Evolutionary conservation across 1,140 invertebrate species (phyloP).

Genomic region (Lordiphosa stackelbergi): DNA sequence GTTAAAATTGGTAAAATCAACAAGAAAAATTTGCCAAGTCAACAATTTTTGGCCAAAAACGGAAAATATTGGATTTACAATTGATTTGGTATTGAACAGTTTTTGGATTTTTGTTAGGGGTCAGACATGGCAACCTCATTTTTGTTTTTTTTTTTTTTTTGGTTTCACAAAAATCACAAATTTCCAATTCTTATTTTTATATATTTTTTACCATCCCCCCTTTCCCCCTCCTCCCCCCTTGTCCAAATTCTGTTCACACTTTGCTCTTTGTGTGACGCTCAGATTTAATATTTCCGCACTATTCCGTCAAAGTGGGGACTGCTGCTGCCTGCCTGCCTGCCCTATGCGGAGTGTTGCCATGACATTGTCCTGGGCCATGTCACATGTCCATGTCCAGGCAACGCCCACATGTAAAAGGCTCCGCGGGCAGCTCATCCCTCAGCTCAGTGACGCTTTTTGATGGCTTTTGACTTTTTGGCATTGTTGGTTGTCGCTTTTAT

Average conservation of each 20-base stretch:
- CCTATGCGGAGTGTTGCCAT: constrained; percentile 24
- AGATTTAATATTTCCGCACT: constrained; percentile 56
- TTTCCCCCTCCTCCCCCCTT: too few species aligned
- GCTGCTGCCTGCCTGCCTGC: not conserved
- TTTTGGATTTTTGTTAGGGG: too few species aligned
- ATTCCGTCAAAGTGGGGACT: constrained; percentile 23
- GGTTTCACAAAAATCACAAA: not conserved
- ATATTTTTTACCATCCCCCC: too few species aligned
- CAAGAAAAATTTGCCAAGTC: too few species aligned
- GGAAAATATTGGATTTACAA: too few species aligned
- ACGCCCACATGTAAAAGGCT: constrained; percentile 10
- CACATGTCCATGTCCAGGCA: constrained; percentile 31
- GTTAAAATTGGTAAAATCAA: too few species aligned
- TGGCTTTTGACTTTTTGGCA: constrained; percentile 61
- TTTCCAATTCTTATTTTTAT: not conserved
- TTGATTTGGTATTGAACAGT: too few species aligned
- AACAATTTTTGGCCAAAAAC: too few species aligned
- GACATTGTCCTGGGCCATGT: constrained; percentile 30
- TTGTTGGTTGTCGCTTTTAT: constrained; percentile 40
- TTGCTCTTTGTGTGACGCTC: constrained; percentile 22
- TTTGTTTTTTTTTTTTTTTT: too few species aligned
- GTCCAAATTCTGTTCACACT: constrained; percentile 11
- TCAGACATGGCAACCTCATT: too few species aligned
- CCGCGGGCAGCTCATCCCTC: not conserved
- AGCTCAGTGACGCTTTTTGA: constrained; percentile 56